Evolutionary conservation across 2,113 vertebrate genomes (phyloP), one percentile per base, ranked within the genome.

Genomic region (Albula goreensis): DNA sequence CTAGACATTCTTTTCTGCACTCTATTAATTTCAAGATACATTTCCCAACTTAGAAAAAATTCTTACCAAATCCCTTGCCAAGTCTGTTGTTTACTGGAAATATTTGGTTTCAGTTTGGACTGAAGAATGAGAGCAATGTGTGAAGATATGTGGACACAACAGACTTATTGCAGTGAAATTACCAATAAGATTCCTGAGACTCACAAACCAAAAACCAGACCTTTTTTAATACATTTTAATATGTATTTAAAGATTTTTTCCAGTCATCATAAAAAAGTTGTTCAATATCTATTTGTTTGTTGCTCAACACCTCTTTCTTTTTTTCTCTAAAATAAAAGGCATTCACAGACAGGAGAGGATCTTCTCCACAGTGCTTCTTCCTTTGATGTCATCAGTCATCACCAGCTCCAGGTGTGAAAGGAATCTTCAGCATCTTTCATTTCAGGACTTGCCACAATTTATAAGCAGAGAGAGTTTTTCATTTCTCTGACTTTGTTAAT

Each of bases 381-480:
- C 70, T n/a, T 70, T 70, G 70, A 25, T 56, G 53, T 56, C 53
- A 12, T 56, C 53, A n/a, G n/a, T 31, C 70, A 74, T 74, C 70
- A 74, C n/a, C 70, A 31, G 25, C 70, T 74, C 17, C n/a, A 74
- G 70, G 8, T 74, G 70, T 74, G 70, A 74, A 74, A n/a, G 31
- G 70, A n/a, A 74, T 31, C 25, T 31, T 74, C 4, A 74, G 70
- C 70, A 13, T 31, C n/a, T 74, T 74, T 74, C 70, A 53, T 57
- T 56, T 25, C 25, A 31, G 48, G 4, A 13, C 51, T 83, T 63
- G 15, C 12, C 17, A 49, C 51, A 83, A 80, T 79, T 60, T 63
- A 79, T 60, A 80, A 70, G 74, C 48, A 78, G 12, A 13, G 19
- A 66, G 60, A 78, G 81, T 79, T 87, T 51, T 82, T 41, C 48